Evolutionary conservation across 1,140 invertebrate genomes (phyloP), one percentile per base, ranked within the genome.

Genomic region (Sinella curviseta): DNA sequence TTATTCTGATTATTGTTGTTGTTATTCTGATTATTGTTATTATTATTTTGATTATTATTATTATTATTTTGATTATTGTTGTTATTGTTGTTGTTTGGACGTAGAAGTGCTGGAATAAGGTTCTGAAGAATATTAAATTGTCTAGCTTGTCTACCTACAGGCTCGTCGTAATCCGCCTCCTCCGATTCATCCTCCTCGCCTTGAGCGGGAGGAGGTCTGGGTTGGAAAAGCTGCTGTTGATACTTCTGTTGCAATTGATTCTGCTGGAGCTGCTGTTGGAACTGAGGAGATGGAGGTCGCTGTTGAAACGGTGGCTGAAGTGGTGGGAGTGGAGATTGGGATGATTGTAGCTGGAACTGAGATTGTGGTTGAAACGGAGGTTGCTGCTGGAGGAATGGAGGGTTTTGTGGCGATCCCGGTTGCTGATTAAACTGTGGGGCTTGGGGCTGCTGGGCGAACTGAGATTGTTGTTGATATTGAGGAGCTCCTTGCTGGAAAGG

Each of bases 1-100:
- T n/a, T n/a, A n/a, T n/a, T n/a, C n/a, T n/a, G n/a, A 65, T 48
- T 48, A 48, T n/a, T 26, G 57, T 65, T 65, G 57, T 65, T 65
- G 24, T n/a, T 65, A 8, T 14, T 65, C 3, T 65, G 8, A 17
- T 65, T 14, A 65, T 65, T 65, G 26, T 14, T 26, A 17, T 65
- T 14, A 26, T 17, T 26, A 26, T 65, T 65, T 16, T 65, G 16
- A 26, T 65, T 65, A n/a, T 65, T 65, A 65, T 65, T 65, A 65
- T 14, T 65, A 26, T 14, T 26, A 26, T 14, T 14, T n/a, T 65
- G 16, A 65, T 65, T 65, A 26, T 65, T 65, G 26, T 65, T 65
- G 16, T 26, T 65, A 26, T 65, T 65, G 16, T 26, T 65, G 26
- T 65, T 65, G 24, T 65, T 65, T 33, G 26, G 30, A 70, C 65